Evolutionary conservation across 1,140 invertebrate genomes (phyloP).

Genomic region (Dinoponera quadriceps): DNA sequence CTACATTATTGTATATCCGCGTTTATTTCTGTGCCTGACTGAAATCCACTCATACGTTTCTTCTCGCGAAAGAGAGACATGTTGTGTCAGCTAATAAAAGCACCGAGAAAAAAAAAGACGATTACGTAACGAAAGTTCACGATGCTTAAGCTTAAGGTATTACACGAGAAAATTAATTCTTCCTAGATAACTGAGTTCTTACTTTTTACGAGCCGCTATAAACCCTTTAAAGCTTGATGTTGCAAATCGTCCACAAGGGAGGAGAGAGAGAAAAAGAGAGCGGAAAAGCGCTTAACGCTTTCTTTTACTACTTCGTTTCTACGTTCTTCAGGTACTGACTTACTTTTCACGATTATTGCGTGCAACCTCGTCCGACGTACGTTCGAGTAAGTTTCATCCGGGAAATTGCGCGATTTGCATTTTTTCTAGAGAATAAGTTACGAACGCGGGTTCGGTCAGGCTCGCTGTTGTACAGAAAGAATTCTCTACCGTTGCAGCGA

Average conservation of each 20-base stretch:
- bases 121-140: neutral
- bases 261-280: too few relatives aligned
- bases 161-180: neutral
- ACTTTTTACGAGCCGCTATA: neutral
- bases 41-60: neutral
- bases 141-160: neutral
- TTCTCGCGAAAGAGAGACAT: neutral
- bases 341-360: constrained; percentile 22
- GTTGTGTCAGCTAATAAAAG: neutral
- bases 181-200: neutral
- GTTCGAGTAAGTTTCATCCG: neutral
- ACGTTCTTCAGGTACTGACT: neutral
- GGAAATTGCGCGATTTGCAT: neutral
- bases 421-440: neutral
- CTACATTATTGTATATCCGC: neutral
- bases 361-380: neutral
- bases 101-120: neutral
- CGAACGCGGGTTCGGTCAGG: neutral
- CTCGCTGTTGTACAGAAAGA: neutral
- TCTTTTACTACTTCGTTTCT: constrained; percentile 2
- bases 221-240: neutral
- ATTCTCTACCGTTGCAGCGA: constrained; percentile 6
- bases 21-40: neutral
- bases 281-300: neutral
- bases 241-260: neutral